These are phyloP conservation scores for Antidorcas marsupialis DNA, from an alignment of 2,113 vertebrate genomes.

Conservation along the genomic window DNA sequence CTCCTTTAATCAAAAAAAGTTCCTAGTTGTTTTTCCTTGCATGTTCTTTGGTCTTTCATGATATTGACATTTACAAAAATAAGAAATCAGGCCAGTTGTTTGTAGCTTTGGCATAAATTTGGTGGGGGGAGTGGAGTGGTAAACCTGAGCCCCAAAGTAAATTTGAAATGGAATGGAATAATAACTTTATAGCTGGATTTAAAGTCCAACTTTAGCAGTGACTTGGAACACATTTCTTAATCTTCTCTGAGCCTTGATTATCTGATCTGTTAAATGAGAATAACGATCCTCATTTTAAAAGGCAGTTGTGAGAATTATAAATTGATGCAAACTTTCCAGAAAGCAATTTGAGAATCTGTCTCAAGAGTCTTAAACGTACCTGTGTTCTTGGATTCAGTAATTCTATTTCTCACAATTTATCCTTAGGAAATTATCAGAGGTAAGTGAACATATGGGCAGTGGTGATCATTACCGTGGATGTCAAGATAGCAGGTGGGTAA, in stretches of 20 bases:
- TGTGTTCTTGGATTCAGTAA: background rate
- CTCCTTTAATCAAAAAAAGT: background rate
- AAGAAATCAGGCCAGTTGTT: background rate
- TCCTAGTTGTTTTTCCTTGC: background rate
- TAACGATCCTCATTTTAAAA: background rate
- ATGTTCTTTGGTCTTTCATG: background rate
- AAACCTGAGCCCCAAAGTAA: background rate
- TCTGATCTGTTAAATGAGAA: slow-evolving; percentile 3
- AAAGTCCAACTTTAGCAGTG: background rate
- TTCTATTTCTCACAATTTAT: background rate
- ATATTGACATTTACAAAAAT: background rate
- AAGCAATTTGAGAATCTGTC: background rate
- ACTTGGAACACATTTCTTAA: slow-evolving; percentile 17
- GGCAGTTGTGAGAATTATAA: background rate
- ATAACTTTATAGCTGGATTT: background rate
- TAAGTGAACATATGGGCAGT: background rate
- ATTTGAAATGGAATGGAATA: background rate
- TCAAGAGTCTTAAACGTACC: background rate
- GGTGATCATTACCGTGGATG: background rate
- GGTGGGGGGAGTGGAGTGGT: rapidly evolving
- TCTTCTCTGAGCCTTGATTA: background rate
- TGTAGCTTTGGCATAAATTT: background rate
- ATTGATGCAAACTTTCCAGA: background rate
- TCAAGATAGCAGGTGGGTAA: background rate
- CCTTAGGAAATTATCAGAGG: slow-evolving; percentile 12